phyloP scores from a whole-genome alignment of 37 sponge, comb jelly and placozoan species.

The Beroe forskalii region DNA sequence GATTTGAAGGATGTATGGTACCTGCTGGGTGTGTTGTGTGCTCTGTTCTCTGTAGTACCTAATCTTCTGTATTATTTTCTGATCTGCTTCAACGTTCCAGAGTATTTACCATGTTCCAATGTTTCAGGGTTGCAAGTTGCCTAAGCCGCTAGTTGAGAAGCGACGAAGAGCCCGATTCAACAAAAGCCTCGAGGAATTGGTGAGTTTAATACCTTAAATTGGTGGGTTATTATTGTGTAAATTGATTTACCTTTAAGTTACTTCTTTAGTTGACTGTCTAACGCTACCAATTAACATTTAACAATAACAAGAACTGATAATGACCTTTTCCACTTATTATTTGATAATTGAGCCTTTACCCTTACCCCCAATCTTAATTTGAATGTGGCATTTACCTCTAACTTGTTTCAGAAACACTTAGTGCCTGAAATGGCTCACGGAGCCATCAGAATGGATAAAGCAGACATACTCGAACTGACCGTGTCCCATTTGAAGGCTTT shows the following conservation, averaged over 20 bases:
- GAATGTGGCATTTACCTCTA: no score
- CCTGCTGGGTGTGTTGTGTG: no score
- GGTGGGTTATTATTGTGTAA: background rate
- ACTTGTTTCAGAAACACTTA: conserved; percentile 37
- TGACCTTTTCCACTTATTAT: no score
- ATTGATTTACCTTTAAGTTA: background rate
- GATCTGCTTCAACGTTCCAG: no score
- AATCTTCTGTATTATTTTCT: no score
- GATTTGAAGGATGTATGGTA: no score
- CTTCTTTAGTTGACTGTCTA: background rate
- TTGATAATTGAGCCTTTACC: no score
- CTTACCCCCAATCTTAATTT: no score
- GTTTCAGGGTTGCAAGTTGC: conserved; percentile 34
- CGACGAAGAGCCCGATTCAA: conserved; percentile 31
- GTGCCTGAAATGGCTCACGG: conserved; percentile 51
- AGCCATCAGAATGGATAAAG: conserved; percentile 36
- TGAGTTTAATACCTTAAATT: no score
- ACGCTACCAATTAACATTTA: background rate
- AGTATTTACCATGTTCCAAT: no score
- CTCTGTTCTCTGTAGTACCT: no score
- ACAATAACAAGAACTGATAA: no score
- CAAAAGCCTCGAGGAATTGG: conserved; percentile 51
- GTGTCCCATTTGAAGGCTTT: conserved; percentile 31
- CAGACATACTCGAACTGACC: conserved; percentile 39
- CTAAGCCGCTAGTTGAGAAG: conserved; percentile 29